Evolutionary conservation across 2,797 vertebrate species (phyloP).

Genomic region (Diglossa cyanea): DNA sequence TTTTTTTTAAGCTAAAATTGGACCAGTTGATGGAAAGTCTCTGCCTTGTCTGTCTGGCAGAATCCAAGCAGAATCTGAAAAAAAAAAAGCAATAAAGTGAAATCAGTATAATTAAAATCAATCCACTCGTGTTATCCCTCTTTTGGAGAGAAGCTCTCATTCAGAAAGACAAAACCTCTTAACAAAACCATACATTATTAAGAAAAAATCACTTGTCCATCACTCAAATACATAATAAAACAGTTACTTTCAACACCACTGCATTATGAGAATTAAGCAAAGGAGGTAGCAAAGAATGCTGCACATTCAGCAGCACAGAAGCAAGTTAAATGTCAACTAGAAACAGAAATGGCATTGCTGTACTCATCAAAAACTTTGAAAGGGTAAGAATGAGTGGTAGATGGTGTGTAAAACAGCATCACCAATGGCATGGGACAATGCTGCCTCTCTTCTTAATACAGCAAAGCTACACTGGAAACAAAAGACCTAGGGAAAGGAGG

Average conservation of each 20-base stretch:
- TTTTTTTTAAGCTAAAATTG: constrained; percentile 99
- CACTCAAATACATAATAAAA: background rate
- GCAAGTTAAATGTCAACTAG: background rate
- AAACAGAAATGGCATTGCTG: background rate
- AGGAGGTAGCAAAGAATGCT: background rate
- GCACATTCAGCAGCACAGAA: background rate
- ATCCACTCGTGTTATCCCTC: background rate
- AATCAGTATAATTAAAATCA: background rate
- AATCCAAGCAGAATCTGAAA: constrained; percentile 95
- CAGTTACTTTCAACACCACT: background rate
- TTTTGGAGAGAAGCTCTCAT: background rate
- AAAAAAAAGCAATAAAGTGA: background rate
- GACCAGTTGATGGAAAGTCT: constrained; percentile 99
- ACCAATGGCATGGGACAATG: background rate
- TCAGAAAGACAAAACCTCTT: background rate
- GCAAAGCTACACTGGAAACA: background rate
- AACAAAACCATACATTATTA: rapidly evolving
- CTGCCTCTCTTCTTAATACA: background rate
- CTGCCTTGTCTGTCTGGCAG: constrained; percentile 94
- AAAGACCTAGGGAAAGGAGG: background rate
- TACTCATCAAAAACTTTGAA: background rate
- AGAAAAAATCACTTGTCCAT: background rate
- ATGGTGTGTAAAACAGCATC: background rate
- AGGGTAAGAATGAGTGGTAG: background rate
- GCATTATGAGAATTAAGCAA: background rate